Conservation (phyloP, 2,888 invertebrate species). For the Erannis defoliaria region DNA sequence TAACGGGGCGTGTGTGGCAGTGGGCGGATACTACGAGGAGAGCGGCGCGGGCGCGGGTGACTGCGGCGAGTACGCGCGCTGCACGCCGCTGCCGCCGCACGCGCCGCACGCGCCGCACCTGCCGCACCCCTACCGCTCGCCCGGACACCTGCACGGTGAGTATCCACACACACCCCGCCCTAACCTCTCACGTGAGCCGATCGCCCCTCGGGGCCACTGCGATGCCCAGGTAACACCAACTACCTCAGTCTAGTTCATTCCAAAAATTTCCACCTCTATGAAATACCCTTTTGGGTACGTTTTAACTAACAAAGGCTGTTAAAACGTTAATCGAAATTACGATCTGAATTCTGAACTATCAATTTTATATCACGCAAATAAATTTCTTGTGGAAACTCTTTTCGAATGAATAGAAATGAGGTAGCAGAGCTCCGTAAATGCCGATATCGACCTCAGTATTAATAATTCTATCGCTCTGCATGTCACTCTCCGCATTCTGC, state of each 20-base stretch:
- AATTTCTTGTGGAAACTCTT: too few relatives aligned
- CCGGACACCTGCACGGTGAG: slow-evolving; percentile 77
- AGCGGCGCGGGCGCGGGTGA: slow-evolving; percentile 60
- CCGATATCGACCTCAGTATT: slow-evolving; percentile 25
- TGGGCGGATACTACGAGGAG: slow-evolving; percentile 84
- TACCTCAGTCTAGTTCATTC: neutral
- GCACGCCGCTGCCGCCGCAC: slow-evolving; percentile 62
- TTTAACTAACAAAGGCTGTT: too few relatives aligned
- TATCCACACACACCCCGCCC: slow-evolving; percentile 39
- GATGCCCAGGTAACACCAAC: neutral
- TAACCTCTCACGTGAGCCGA: slow-evolving; percentile 20
- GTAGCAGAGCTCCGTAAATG: slow-evolving; percentile 14
- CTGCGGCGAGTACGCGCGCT: slow-evolving; percentile 79
- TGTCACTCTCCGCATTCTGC: slow-evolving; percentile 44
- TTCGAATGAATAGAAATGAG: neutral
- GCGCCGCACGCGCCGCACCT: slow-evolving; percentile 57
- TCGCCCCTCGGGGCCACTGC: neutral
- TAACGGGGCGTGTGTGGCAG: slow-evolving; percentile 82
- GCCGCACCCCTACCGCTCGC: slow-evolving; percentile 53
- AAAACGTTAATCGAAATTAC: too few relatives aligned
- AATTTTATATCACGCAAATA: too few relatives aligned
- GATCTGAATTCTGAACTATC: too few relatives aligned
- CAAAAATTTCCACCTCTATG: too few relatives aligned
- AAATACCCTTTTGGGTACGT: too few relatives aligned
- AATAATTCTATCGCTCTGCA: slow-evolving; percentile 46